Conservation (phyloP, 2,113 vertebrate species). For the Eclectus roratus region DNA sequence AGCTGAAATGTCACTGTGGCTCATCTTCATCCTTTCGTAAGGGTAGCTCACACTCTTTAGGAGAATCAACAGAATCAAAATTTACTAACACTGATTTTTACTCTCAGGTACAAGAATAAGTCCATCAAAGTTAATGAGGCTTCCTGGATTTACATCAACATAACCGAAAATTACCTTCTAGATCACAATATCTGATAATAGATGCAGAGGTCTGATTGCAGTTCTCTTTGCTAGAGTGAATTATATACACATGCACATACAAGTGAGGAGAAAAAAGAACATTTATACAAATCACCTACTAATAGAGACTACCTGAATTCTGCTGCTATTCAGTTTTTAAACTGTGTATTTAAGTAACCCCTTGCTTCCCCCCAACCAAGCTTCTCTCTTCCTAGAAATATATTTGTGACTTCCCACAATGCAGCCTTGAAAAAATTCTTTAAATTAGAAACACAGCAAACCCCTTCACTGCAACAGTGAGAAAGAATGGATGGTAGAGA, state of each 20-base stretch:
- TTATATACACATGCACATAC: conserved; percentile 1
- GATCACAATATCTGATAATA: conserved; percentile 41
- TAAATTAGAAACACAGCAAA: conserved; percentile 52
- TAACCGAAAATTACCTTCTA: conserved; percentile 42
- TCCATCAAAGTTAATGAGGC: conserved; percentile 43
- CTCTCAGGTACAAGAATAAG: conserved; percentile 18
- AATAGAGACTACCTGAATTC: conserved; percentile 22
- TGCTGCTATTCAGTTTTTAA: conserved; percentile 49
- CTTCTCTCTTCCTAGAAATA: not conserved
- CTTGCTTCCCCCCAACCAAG: not conserved
- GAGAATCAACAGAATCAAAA: not conserved
- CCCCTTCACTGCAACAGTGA: conserved; percentile 2
- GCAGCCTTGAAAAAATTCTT: conserved; percentile 11
- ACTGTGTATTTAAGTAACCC: conserved; percentile 1
- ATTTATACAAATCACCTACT: conserved; percentile 19
- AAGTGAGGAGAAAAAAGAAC: not conserved
- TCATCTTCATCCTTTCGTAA: not conserved
- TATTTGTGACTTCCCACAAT: conserved; percentile 30
- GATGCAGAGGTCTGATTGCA: conserved; percentile 46
- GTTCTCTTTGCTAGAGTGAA: conserved; percentile 4
- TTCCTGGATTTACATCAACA: conserved; percentile 47
- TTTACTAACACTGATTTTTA: not conserved
- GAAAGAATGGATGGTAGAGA: conserved; percentile 29
- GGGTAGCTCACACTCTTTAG: not conserved
- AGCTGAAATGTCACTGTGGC: not conserved